phyloP scores from a whole-genome alignment of 2,888 invertebrate genomes.

The Scaptomyza flava region DNA sequence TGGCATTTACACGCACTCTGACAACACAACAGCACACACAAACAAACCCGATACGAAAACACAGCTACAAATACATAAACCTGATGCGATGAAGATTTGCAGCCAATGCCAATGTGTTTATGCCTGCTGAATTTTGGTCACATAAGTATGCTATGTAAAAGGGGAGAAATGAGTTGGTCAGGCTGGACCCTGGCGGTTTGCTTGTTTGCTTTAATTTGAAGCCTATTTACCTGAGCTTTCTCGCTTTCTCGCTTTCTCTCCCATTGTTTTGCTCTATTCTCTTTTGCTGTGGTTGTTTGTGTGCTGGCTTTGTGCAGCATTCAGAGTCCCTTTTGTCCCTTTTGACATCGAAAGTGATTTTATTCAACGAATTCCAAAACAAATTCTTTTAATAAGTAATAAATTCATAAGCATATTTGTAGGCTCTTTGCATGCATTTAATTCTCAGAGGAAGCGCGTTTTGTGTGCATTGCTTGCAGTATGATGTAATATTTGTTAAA shows the following conservation, averaged over 20 bases:
- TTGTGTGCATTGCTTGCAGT: no score
- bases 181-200: conserved; percentile 14
- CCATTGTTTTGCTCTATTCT: not conserved
- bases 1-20: conserved; percentile 62
- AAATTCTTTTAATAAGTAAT: no score
- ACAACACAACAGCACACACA: conserved; percentile 40
- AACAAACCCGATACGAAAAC: not conserved
- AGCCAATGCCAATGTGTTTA: conserved; percentile 17
- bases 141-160: conserved; percentile 3
- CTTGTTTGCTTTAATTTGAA: conserved; percentile 69
- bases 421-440: not conserved
- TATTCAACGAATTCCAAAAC: not conserved
- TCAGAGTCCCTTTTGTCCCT: conserved; percentile 1
- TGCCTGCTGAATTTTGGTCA: conserved; percentile 32
- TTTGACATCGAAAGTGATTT: conserved; percentile 36
- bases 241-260: not conserved
- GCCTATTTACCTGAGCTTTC: conserved; percentile 60
- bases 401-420: no score
- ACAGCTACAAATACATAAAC: conserved; percentile 5
- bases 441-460: no score
- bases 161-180: not conserved
- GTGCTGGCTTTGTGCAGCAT: no score
- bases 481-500: conserved; percentile 1
- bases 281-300: conserved; percentile 2
- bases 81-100: conserved; percentile 33